Evolutionary conservation across 2,113 vertebrate genomes (phyloP).

Genomic region (Phrynosoma platyrhinos): DNA sequence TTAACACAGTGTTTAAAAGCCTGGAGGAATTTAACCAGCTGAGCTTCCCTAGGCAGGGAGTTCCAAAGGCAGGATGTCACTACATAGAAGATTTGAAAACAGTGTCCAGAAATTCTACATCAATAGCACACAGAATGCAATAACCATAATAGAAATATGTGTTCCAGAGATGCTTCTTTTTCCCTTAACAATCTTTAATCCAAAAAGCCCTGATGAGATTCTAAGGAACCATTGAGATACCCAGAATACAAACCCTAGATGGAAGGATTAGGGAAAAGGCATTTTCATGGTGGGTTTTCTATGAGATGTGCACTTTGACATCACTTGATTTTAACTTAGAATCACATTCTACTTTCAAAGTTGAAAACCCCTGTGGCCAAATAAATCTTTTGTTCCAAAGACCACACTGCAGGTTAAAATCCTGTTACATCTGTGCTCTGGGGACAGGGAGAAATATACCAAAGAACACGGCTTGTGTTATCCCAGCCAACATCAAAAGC

Average conservation of each 20-base stretch:
- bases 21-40: too few relatives aligned
- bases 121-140: too few relatives aligned
- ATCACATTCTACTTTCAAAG: slow-evolving; percentile 44
- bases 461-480: slow-evolving; percentile 54
- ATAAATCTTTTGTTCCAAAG: slow-evolving; percentile 64
- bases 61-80: too few relatives aligned
- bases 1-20: too few relatives aligned
- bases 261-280: not conserved
- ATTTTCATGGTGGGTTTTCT: not conserved
- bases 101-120: too few relatives aligned
- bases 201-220: not conserved
- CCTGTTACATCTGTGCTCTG: slow-evolving; percentile 53
- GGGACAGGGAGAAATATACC: slow-evolving; percentile 26
- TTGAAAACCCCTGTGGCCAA: slow-evolving; percentile 45
- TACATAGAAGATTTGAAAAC: too few relatives aligned
- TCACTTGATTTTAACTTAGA: not conserved
- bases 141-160: not conserved
- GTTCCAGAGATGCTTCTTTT: not conserved
- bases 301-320: not conserved
- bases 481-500: slow-evolving; percentile 54
- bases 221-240: not conserved
- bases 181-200: not conserved
- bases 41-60: too few relatives aligned
- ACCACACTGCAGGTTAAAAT: slow-evolving; percentile 48
- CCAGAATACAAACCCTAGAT: not conserved